Conservation (phyloP, 53 echinoderm and acorn worm genomes). For the Apostichopus leukothele region DNA sequence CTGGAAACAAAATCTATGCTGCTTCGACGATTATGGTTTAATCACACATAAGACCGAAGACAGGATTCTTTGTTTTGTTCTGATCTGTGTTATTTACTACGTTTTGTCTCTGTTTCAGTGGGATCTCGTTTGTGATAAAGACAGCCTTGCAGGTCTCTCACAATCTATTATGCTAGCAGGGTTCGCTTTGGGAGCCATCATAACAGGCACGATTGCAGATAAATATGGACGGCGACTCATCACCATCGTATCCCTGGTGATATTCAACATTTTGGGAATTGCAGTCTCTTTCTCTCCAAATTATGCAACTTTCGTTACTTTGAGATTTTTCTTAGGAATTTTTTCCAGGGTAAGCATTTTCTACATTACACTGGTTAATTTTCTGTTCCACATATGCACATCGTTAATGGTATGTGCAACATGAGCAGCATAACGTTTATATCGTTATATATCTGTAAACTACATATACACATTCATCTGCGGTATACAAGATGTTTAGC, state of each 20-base stretch:
- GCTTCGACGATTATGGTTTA: no score
- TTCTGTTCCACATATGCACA: background rate
- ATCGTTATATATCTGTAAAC: no score
- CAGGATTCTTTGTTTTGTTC: no score
- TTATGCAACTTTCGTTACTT: constrained; percentile 65
- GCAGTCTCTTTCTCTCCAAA: constrained; percentile 80
- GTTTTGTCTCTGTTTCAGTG: constrained; percentile 52
- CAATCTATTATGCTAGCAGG: constrained; percentile 80
- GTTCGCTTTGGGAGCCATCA: constrained; percentile 76
- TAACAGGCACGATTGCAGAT: constrained; percentile 79
- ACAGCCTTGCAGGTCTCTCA: constrained; percentile 67
- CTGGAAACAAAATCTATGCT: no score
- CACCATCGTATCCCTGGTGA: constrained; percentile 73
- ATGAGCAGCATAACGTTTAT: no score
- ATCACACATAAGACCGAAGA: no score
- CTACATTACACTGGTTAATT: no score
- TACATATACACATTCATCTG: no score
- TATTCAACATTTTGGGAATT: constrained; percentile 65
- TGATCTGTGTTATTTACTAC: no score
- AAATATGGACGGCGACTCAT: constrained; percentile 75
- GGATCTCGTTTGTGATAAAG: constrained; percentile 78
- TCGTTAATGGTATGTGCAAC: no score
- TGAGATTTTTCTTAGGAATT: constrained; percentile 69
- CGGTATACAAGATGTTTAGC: no score
- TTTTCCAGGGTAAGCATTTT: constrained; percentile 37